phyloP scores from a whole-genome alignment of 1,140 invertebrate genomes.

The Aphelenchoides besseyi region DNA sequence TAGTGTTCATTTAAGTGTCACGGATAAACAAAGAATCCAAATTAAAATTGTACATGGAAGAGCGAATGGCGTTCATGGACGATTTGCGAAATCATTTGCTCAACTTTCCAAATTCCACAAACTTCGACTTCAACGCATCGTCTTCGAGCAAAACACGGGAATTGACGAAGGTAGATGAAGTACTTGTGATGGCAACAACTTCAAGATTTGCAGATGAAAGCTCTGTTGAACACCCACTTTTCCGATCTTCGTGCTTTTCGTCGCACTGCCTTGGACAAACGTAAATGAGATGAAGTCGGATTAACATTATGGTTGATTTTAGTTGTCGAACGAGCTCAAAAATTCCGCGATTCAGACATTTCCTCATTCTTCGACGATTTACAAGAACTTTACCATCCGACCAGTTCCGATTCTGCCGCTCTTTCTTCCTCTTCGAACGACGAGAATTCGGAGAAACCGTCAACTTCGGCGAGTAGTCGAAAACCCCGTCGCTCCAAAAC shows the following conservation, averaged over 20 bases:
- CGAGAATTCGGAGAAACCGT: constrained; percentile 25
- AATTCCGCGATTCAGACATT: constrained; percentile 30
- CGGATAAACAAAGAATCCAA: constrained; percentile 26
- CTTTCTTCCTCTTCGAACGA: constrained; percentile 23
- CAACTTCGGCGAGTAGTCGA: constrained; percentile 3
- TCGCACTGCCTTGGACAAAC: constrained; percentile 18
- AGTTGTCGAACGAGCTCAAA: constrained; percentile 41
- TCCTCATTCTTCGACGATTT: constrained; percentile 41
- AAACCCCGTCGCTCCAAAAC: neutral
- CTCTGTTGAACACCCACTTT: constrained; percentile 22
- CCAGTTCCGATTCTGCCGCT: constrained; percentile 27
- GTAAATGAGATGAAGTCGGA: too few species aligned
- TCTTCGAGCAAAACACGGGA: neutral
- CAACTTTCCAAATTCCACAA: constrained; percentile 13
- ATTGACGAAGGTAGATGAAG: too few species aligned
- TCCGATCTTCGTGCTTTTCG: constrained; percentile 28
- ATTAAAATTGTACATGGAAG: constrained; percentile 36
- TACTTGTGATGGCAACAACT: too few species aligned
- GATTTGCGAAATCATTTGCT: constrained; percentile 23
- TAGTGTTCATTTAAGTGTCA: constrained; percentile 16
- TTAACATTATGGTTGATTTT: too few species aligned
- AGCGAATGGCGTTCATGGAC: constrained; percentile 42
- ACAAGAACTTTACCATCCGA: constrained; percentile 28
- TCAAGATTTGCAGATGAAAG: constrained; percentile 27
- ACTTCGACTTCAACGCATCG: neutral